Evolutionary conservation across 1,140 invertebrate species (phyloP).

Genomic region (Cyclina sinensis): DNA sequence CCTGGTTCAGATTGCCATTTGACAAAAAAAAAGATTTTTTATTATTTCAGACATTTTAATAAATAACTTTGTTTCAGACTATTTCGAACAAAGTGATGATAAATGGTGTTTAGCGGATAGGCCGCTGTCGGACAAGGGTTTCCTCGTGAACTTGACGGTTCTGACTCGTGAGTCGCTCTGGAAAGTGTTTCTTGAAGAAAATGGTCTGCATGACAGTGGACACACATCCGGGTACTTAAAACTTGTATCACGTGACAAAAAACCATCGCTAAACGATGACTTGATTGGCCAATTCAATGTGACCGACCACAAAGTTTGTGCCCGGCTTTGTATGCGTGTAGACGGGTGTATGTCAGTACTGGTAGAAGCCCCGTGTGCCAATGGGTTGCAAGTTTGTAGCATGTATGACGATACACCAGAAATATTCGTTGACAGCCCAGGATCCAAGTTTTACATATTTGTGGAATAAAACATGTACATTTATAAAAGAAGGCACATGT

Average conservation of each 20-base stretch:
- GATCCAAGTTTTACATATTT: constrained; percentile 41
- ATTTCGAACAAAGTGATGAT: not conserved
- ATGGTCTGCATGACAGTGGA: constrained; percentile 34
- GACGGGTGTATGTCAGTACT: constrained; percentile 46
- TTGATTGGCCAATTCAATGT: constrained; percentile 61
- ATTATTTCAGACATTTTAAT: too few relatives aligned
- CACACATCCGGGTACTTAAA: constrained; percentile 14
- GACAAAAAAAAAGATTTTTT: too few relatives aligned
- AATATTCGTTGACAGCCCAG: constrained; percentile 24
- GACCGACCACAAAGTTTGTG: constrained; percentile 49
- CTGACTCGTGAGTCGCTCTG: constrained; percentile 41
- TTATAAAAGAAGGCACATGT: too few relatives aligned
- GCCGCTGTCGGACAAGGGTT: not conserved
- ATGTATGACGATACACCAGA: constrained; percentile 52
- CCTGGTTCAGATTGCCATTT: too few relatives aligned
- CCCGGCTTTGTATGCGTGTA: constrained; percentile 61
- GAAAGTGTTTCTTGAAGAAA: constrained; percentile 45
- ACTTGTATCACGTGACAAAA: constrained; percentile 32
- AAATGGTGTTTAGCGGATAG: constrained; percentile 27
- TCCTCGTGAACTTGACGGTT: constrained; percentile 45
- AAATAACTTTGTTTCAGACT: constrained; percentile 1
- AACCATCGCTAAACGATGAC: constrained; percentile 21
- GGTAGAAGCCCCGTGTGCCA: not conserved
- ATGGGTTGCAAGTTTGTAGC: not conserved
- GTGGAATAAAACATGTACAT: not conserved